Percentiles rank a stretch among this genome's conserved stretches.
Evolutionary conservation across 2,888 invertebrate genomes (phyloP).

Genomic region (Eupithecia exiguata): DNA sequence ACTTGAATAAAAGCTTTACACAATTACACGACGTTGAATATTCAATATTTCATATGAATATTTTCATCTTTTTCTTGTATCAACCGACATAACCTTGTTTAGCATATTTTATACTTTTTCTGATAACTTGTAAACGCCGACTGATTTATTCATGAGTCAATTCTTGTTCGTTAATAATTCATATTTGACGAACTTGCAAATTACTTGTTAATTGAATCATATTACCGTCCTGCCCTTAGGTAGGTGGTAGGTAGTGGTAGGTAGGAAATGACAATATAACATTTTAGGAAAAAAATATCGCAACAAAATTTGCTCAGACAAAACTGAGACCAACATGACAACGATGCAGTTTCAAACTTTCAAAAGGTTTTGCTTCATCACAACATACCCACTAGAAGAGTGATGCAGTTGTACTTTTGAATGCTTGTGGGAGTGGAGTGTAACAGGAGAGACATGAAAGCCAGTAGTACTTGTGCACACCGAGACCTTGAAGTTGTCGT

Average conservation of each 20-base stretch:
- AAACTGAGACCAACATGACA: not conserved
- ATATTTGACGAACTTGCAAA: constrained; percentile 27
- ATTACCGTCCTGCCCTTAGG: not conserved
- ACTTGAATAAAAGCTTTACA: not conserved
- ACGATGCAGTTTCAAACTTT: not conserved
- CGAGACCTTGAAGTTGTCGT: not conserved
- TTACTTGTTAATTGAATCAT: constrained; percentile 27
- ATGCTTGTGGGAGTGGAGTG: too few relatives aligned
- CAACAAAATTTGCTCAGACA: too few relatives aligned
- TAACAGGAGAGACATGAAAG: too few relatives aligned
- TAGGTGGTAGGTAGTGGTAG: not conserved
- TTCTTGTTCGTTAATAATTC: constrained; percentile 36
- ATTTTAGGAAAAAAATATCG: too few relatives aligned
- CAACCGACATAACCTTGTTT: constrained; percentile 4
- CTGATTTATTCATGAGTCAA: constrained; percentile 40
- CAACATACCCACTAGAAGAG: too few relatives aligned
- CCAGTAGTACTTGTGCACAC: too few relatives aligned
- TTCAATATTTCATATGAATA: not conserved
- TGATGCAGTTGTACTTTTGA: too few relatives aligned
- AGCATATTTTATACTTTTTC: constrained; percentile 13
- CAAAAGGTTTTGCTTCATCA: not conserved
- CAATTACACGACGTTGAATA: not conserved
- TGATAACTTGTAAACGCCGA: constrained; percentile 18
- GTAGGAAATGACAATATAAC: too few relatives aligned
- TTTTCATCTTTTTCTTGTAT: not conserved